Conservation (phyloP, 2,888 invertebrate genomes). For the Malacosoma neustria region DNA sequence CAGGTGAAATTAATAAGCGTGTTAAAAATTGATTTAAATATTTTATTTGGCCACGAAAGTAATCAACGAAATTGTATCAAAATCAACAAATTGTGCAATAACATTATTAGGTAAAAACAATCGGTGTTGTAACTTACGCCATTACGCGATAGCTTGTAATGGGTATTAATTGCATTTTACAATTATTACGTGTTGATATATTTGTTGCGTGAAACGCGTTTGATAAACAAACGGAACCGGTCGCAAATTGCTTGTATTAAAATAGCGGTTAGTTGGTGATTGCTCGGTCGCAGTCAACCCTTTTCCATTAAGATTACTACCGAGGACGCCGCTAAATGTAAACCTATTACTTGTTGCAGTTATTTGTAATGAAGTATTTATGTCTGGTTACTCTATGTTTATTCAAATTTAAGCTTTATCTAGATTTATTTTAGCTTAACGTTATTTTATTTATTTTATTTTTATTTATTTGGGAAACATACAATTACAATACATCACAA, state of each 20-base stretch:
- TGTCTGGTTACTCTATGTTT: not conserved
- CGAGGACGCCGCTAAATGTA: not conserved
- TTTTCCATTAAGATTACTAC: not conserved
- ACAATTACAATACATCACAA: too few relatives aligned
- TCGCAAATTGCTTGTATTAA: not conserved
- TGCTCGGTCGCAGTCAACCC: not conserved
- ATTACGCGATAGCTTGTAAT: constrained; percentile 12
- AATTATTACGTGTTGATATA: constrained; percentile 13
- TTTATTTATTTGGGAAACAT: too few relatives aligned
- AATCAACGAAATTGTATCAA: constrained; percentile 2
- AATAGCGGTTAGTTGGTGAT: not conserved
- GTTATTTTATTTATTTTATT: too few relatives aligned
- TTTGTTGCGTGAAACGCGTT: constrained; percentile 10
- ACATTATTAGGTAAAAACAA: constrained; percentile 7
- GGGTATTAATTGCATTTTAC: constrained; percentile 6
- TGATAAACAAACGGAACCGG: constrained; percentile 4
- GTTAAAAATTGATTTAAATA: too few relatives aligned
- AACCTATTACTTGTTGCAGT: not conserved
- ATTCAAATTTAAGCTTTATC: too few relatives aligned
- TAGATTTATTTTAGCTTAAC: too few relatives aligned
- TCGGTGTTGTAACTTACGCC: constrained; percentile 1
- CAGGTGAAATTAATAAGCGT: too few relatives aligned
- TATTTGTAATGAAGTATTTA: not conserved
- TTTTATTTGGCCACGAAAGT: constrained; percentile 8
- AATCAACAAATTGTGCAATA: constrained; percentile 4